Evolutionary conservation across 2,888 invertebrate species (phyloP), one percentile per base, ranked within the genome.

Genomic region (Ormia ochracea): DNA sequence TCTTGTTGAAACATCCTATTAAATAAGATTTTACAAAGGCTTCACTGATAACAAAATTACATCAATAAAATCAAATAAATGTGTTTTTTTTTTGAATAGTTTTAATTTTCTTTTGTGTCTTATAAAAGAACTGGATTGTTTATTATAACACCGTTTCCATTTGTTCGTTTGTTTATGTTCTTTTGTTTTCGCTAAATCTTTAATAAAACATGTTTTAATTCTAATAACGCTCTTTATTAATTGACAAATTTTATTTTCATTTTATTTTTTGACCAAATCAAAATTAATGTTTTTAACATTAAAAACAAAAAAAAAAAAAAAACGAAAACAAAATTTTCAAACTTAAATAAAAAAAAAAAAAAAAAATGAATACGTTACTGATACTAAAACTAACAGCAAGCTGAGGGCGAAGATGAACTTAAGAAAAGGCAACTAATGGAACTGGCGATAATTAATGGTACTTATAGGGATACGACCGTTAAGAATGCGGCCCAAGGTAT

Each of bases 341-440:
- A 41, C 5, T 19, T 17, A 45, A 12, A 45, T 45, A 12, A 21
- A 45, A 21, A 1, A 2, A 75, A 72, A 82, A 73, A 81, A 58
- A 70, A 83, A 80, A 83, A 82, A 66, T 82, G 68, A 83, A 83
- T 74, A 75, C 41, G 69, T 45, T 28, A 68, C 58, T 45, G 26
- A 84, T 88, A 88, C 89, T 88, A 88, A 84, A 88, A 88, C 89
- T 88, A 89, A 83, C 91, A 94, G 94, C 95, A 99, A 98, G 98
- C 98, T 82, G 99, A 99, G 91, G 99, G 99, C 82, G 99, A 99
- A 92, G 99, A 99, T 91, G 99, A 99, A 90, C 92, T 99, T 89
- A 99, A 99, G 93, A 98, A 99, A 91, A 94, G 98, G 89, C 99
- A 99, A 91, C 93, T 99, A 87, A 99, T 99, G 99, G 99, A 99